Conservation (phyloP, 35 echinoderm and acorn worm genomes). For the Chiridota heheva region DNA sequence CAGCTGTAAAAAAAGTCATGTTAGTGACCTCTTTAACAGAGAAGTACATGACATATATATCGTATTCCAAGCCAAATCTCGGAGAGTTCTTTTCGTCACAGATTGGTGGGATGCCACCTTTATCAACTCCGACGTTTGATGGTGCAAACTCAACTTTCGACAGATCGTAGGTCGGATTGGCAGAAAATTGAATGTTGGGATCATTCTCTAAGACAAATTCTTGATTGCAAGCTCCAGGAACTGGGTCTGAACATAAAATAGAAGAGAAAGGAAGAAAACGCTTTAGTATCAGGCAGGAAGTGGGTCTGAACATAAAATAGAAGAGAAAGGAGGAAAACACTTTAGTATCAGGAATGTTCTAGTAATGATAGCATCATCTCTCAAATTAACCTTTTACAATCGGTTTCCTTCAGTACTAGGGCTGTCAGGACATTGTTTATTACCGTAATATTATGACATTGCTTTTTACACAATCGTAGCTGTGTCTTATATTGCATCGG, state of each 20-base stretch:
- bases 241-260: conserved; percentile 11
- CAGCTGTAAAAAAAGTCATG: conserved; percentile 15
- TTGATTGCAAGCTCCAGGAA: conserved; percentile 67
- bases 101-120: background rate
- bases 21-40: conserved; percentile 7
- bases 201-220: conserved; percentile 51
- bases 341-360: conserved; percentile 2
- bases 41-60: conserved; percentile 40
- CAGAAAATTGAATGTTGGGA: conserved; percentile 49
- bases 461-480: too few species aligned
- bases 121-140: conserved; percentile 23
- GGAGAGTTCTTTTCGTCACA: background rate
- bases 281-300: conserved; percentile 20
- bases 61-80: background rate
- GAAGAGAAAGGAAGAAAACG: background rate
- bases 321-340: background rate
- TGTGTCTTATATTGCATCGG: too few species aligned
- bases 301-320: conserved; percentile 15
- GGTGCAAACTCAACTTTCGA: conserved; percentile 49
- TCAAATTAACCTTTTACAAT: too few species aligned
- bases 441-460: too few species aligned
- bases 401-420: too few species aligned
- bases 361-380: too few species aligned
- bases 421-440: too few species aligned
- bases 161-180: conserved; percentile 16